phyloP scores from a whole-genome alignment of 2,888 invertebrate species.

The Neoascia interrupta region DNA sequence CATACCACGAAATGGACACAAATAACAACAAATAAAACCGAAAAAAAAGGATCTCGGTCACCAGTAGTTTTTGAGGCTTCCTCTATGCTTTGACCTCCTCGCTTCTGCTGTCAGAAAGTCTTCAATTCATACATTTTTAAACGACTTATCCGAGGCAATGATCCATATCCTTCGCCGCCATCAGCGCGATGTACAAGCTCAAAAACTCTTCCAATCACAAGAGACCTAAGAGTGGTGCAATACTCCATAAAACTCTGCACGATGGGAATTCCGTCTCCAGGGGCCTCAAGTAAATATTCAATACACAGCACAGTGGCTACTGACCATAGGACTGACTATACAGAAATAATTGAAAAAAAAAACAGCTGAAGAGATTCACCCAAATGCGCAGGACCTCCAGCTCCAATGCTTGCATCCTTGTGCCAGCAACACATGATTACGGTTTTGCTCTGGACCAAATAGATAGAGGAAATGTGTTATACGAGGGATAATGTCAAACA shows the following conservation, averaged over 20 bases:
- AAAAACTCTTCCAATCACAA: too few species aligned
- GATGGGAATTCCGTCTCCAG: background rate
- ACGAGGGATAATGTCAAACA: conserved; percentile 33
- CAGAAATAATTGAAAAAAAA: background rate
- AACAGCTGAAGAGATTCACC: background rate
- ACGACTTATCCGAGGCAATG: background rate
- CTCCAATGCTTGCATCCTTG: too few species aligned
- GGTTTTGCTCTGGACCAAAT: conserved; percentile 12
- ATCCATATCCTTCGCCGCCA: background rate
- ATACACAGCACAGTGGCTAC: conserved; percentile 1
- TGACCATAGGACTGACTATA: background rate
- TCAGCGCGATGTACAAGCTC: background rate
- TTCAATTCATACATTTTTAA: conserved; percentile 4
- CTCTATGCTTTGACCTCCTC: conserved; percentile 1
- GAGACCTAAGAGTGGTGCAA: too few species aligned
- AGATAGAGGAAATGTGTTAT: conserved; percentile 37
- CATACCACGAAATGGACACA: background rate
- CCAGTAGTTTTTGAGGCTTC: conserved; percentile 13
- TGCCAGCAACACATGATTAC: background rate
- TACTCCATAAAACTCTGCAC: too few species aligned
- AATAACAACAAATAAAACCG: too few species aligned
- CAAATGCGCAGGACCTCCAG: conserved; percentile 46
- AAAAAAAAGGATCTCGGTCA: too few species aligned
- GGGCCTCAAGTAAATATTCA: background rate
- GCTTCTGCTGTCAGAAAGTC: conserved; percentile 12